These are phyloP conservation scores for Bovichtus diacanthus DNA, from an alignment of 2,797 vertebrate species.

Conservation along the genomic window DNA sequence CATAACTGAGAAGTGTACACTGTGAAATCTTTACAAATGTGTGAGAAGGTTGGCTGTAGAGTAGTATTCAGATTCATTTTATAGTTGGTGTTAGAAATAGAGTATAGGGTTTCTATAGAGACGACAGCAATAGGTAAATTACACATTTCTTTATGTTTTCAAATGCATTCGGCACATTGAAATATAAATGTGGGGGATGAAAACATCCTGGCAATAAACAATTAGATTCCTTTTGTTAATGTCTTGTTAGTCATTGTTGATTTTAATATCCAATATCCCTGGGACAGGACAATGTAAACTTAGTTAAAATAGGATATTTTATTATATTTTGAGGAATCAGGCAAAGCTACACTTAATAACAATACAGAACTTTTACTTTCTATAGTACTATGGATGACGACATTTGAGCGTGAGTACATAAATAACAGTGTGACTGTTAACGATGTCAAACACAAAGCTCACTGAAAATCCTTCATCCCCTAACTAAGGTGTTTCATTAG, in stretches of 20 bases:
- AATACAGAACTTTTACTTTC: background rate
- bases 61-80: background rate
- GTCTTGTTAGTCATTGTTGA: rapidly evolving
- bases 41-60: background rate
- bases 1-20: background rate
- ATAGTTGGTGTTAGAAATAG: background rate
- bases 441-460: background rate
- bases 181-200: background rate
- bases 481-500: background rate
- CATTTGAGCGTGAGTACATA: background rate
- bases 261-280: background rate
- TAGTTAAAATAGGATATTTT: background rate
- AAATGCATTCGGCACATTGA: background rate
- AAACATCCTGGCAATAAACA: background rate
- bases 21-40: background rate
- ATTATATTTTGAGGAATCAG: background rate
- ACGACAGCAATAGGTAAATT: background rate
- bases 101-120: background rate
- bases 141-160: background rate
- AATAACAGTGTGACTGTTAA: background rate
- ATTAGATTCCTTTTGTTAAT: rapidly evolving
- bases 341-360: background rate
- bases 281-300: background rate
- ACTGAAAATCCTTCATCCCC: background rate
- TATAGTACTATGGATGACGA: background rate